phyloP scores from a whole-genome alignment of 2,888 invertebrate genomes.

The Apomyelois bistriatella region DNA sequence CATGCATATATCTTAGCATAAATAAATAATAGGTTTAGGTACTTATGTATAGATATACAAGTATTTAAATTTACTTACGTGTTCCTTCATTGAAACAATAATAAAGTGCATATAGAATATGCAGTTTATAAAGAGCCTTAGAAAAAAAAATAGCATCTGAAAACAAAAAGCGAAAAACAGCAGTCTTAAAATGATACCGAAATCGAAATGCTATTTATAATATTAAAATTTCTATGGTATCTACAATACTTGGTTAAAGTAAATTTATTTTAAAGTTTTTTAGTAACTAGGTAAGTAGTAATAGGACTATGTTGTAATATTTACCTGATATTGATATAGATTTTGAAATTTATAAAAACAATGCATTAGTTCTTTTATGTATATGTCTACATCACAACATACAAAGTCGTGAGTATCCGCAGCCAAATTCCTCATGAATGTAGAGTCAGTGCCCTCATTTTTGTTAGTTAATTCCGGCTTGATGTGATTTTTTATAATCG shows the following conservation, averaged over 20 bases:
- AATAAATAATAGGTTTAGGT: too few species aligned
- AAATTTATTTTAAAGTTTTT: too few species aligned
- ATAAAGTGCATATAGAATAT: conserved; percentile 16
- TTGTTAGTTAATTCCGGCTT: neutral
- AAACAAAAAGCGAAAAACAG: neutral
- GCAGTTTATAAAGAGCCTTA: neutral
- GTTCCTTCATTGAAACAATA: too few species aligned
- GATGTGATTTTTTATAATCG: conserved; percentile 16
- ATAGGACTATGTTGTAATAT: too few species aligned
- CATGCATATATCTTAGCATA: too few species aligned
- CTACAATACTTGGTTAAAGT: too few species aligned
- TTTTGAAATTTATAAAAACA: conserved; percentile 5
- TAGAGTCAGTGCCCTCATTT: neutral
- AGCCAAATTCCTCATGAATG: conserved; percentile 3
- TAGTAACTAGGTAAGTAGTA: too few species aligned
- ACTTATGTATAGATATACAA: too few species aligned
- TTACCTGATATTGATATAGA: conserved; percentile 17
- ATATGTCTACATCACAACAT: conserved; percentile 9
- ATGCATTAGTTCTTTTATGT: conserved; percentile 7
- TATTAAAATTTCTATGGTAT: too few species aligned
- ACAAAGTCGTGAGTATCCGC: conserved; percentile 9
- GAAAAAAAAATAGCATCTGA: neutral
- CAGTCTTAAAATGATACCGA: too few species aligned
- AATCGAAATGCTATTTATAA: too few species aligned
- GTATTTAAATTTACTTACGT: too few species aligned